These are phyloP conservation scores for Cephalopachus bancanus DNA, from an alignment of 2,797 vertebrate species.

Conservation along the genomic window DNA sequence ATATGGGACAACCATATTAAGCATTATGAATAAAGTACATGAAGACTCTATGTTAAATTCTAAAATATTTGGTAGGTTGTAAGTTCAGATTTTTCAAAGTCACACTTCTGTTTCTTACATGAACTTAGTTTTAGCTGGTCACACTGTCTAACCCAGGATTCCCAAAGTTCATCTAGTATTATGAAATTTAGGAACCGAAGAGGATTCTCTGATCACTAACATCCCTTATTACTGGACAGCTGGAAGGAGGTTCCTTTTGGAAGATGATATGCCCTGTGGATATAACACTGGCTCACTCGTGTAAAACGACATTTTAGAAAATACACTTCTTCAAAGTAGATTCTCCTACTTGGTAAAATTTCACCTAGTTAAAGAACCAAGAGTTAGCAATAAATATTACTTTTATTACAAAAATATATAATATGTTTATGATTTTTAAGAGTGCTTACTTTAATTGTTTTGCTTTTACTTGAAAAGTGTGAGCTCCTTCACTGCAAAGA, in stretches of 20 bases:
- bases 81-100: background rate
- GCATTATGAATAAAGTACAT: background rate
- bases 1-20: background rate
- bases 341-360: background rate
- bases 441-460: background rate
- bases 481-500: background rate
- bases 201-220: background rate
- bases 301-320: slow-evolving; percentile 27
- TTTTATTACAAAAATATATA: background rate
- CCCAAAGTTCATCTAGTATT: background rate
- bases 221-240: background rate
- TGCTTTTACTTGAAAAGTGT: background rate
- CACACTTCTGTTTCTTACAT: background rate
- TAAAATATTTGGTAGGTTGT: background rate
- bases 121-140: background rate
- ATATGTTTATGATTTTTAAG: background rate
- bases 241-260: background rate
- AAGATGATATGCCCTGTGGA: background rate
- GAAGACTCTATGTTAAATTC: background rate
- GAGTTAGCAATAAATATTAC: background rate
- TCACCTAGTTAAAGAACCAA: background rate
- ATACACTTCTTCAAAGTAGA: background rate
- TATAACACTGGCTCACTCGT: background rate
- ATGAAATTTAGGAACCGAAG: background rate
- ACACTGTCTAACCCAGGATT: background rate